A percentile compares a stretch with the other conserved stretches of the same genome.
phyloP scores from a whole-genome alignment of 2,888 invertebrate species.

The Drosophila sordidapex region DNA sequence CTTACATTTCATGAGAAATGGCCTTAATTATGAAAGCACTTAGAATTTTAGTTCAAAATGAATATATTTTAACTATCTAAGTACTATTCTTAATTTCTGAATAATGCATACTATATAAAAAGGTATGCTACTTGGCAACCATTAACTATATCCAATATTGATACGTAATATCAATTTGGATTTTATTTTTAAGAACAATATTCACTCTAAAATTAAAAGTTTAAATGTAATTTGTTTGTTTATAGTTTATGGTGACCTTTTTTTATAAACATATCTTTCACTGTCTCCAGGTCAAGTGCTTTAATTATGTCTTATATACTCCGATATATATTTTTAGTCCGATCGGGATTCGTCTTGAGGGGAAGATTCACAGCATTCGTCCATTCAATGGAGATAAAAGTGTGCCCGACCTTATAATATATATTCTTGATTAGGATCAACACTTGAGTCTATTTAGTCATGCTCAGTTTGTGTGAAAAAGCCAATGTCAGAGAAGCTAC shows the following conservation, averaged over 20 bases:
- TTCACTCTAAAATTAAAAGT: not conserved
- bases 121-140: not conserved
- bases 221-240: not conserved
- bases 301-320: not conserved
- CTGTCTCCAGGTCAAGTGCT: not conserved
- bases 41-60: not conserved
- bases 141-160: not conserved
- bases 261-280: not conserved
- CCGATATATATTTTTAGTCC: not conserved
- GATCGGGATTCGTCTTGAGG: not conserved
- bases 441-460: not conserved
- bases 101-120: rapidly evolving
- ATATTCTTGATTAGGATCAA: not conserved
- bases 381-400: not conserved
- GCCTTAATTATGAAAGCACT: not conserved
- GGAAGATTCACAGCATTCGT: not conserved
- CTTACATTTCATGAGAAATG: no score
- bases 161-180: not conserved
- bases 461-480: not conserved
- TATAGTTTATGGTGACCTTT: not conserved
- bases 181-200: not conserved
- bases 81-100: rapidly evolving
- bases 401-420: not conserved
- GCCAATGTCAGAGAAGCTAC: not conserved
- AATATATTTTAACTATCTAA: not conserved